Evolutionary conservation across 2,113 vertebrate genomes (phyloP).

Genomic region (Hepsetus odoe): DNA sequence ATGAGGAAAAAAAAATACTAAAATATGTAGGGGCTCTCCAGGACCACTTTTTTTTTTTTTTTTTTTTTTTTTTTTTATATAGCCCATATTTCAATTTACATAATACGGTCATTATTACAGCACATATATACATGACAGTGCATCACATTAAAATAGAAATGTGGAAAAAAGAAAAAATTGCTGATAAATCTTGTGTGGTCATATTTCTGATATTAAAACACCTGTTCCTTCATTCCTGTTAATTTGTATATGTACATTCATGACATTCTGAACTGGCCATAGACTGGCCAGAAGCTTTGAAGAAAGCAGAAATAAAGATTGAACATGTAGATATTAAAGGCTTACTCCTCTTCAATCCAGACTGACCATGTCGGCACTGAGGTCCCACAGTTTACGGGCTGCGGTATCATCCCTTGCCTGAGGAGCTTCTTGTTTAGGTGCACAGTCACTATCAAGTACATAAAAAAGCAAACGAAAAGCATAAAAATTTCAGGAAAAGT

Average conservation of each 20-base stretch:
- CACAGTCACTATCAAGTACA: conserved; percentile 69
- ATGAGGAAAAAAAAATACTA: no score
- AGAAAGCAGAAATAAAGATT: no score
- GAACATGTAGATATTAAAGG: no score
- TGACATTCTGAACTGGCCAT: not conserved
- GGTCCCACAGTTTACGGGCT: conserved; percentile 73
- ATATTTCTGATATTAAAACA: not conserved
- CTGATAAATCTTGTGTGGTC: no score
- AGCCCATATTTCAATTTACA: no score
- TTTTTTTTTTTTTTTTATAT: no score
- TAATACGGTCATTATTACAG: no score
- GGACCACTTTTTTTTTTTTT: no score
- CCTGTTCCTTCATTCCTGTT: not conserved
- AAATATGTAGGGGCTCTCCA: not conserved
- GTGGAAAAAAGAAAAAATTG: no score
- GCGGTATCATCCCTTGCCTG: conserved; percentile 66
- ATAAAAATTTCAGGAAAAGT: no score
- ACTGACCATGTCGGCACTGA: conserved; percentile 74
- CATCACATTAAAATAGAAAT: no score
- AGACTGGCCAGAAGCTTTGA: not conserved
- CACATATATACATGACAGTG: no score
- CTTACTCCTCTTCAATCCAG: conserved; percentile 61
- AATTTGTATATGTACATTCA: not conserved
- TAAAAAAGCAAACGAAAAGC: not conserved
- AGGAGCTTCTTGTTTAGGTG: conserved; percentile 60